Conservation (phyloP, 1,140 invertebrate genomes). For the Adelges cooleyi region DNA sequence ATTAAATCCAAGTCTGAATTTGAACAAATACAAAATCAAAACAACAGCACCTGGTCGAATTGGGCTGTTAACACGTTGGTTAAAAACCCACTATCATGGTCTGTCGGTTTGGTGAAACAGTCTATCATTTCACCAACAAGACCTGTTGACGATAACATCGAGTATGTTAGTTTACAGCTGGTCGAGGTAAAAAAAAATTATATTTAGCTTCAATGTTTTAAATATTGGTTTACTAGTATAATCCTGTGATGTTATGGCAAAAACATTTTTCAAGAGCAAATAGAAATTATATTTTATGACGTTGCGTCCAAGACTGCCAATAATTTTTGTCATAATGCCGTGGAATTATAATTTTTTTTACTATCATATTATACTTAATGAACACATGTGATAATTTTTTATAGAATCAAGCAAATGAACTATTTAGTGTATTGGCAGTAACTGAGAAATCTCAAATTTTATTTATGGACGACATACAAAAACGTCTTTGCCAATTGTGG, state of each 20-base stretch:
- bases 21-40: constrained; percentile 14
- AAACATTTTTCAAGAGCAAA: too few species aligned
- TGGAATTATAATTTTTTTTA: background rate
- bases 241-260: too few species aligned
- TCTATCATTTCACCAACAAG: constrained; percentile 1
- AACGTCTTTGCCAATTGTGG: background rate
- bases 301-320: too few species aligned
- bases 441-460: constrained; percentile 11
- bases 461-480: constrained; percentile 22
- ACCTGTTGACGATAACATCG: constrained; percentile 6
- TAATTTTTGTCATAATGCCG: too few species aligned
- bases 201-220: too few species aligned
- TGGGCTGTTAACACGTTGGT: constrained; percentile 14
- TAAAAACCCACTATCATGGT: constrained; percentile 15
- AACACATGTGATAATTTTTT: background rate
- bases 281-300: too few species aligned
- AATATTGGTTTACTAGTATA: too few species aligned
- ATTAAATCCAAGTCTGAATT: constrained; percentile 1
- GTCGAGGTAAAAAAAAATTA: background rate
- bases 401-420: constrained; percentile 15
- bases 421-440: background rate
- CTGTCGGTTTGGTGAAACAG: background rate
- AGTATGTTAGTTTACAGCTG: background rate
- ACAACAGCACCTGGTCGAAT: constrained; percentile 5
- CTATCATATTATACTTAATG: background rate